Evolutionary conservation across 2,113 vertebrate genomes (phyloP).

Genomic region (Circaetus cinerascens): DNA sequence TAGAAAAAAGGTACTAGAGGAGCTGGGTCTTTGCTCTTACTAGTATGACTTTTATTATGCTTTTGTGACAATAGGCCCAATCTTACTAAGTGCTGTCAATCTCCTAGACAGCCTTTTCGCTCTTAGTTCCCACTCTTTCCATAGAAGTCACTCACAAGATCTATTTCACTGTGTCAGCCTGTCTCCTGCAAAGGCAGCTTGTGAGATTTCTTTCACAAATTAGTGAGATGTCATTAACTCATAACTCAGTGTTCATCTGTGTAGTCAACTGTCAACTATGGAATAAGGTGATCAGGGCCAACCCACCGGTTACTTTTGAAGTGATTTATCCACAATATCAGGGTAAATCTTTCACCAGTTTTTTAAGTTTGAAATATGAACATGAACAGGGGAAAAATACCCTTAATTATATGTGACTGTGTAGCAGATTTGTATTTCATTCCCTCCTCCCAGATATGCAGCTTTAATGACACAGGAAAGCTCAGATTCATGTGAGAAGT

Average conservation of each 20-base stretch:
- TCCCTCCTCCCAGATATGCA: not conserved
- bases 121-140: not conserved
- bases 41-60: not conserved
- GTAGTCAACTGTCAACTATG: not conserved
- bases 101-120: not conserved
- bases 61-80: not conserved
- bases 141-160: not conserved
- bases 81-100: not conserved
- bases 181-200: not conserved
- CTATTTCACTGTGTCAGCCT: not conserved
- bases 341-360: not conserved
- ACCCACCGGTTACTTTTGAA: not conserved
- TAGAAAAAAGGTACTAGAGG: not conserved
- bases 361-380: not conserved
- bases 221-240: not conserved
- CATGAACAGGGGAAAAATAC: not conserved
- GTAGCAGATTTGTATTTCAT: not conserved
- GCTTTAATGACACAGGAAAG: not conserved
- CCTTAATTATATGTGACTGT: not conserved
- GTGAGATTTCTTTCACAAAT: not conserved
- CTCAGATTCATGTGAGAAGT: not conserved
- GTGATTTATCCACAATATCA: not conserved
- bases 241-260: not conserved
- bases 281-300: not conserved
- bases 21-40: not conserved